Evolutionary conservation across 2,797 vertebrate species (phyloP), one percentile per base, ranked within the genome.

Genomic region (Labeo calbasu): DNA sequence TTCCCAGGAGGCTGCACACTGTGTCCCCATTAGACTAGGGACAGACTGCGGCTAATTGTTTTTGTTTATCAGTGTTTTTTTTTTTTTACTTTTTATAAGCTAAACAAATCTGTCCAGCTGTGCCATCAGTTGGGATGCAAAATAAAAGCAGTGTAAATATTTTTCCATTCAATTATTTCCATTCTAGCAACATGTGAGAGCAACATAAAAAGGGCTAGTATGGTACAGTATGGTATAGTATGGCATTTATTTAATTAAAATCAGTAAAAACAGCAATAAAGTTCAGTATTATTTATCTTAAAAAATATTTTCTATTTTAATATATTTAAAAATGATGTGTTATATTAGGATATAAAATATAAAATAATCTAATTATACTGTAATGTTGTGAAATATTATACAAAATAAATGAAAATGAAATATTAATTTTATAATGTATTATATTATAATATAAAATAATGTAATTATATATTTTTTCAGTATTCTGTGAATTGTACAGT

Each of bases 41-140:
- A 12, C 63, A 51, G 55, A 53, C 36, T 82, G 57, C 3, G 28
- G 46, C 57, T 53, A 76, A 77, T 50, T 77, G 71, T 59, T 82
- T 61, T 50, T n/a, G 46, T 36, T 57, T 40, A 40, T 75, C 10
- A 53, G 48, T 23, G 48, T 51, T 50, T 53, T 50, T 43, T 46
- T 43, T 43, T 1, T 32, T 61, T 61, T 23, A 32, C 23, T 25
- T 68, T 40, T 68, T 40, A 40, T 17, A 25, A 61, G 14, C 55
- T 46, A 13, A 19, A 11, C 5, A 32, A 53, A 73, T 40, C 3
- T 11, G 55, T 40, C 4, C 40, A 63, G n/a, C 40, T 61, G n/a
- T 63, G 15, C 36, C 55, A 77, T 57, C 32, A 40, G 7, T 23
- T 13, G 21, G 32, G 19, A 53, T 51, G 21, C 12, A 17, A 28